Percentiles rank a stretch among this genome's conserved stretches.
phyloP scores from a whole-genome alignment of 2,797 vertebrate genomes.

The Hoplostethus mediterraneus region DNA sequence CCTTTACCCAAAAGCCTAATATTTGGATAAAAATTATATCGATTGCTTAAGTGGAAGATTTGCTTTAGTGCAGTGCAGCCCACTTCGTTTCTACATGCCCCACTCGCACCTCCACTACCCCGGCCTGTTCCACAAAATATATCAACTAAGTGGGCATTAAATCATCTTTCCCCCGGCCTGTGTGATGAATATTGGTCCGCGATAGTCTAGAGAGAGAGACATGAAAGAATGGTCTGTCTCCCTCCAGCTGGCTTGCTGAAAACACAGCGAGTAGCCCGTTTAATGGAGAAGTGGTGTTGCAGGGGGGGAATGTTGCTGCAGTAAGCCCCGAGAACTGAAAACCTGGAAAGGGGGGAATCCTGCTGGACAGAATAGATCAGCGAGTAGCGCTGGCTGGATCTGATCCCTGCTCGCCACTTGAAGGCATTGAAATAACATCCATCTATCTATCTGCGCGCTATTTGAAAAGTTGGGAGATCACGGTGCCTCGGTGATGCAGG shows the following conservation, averaged over 20 bases:
- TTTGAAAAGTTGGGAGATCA: slow-evolving; percentile 84
- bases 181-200: slow-evolving; percentile 44
- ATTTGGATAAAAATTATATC: slow-evolving; percentile 38
- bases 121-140: slow-evolving; percentile 16
- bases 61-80: slow-evolving; percentile 58
- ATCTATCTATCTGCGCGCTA: slow-evolving; percentile 43
- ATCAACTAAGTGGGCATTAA: slow-evolving; percentile 37
- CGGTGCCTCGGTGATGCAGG: slow-evolving; percentile 72
- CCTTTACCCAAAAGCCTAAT: slow-evolving; percentile 28
- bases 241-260: slow-evolving; percentile 56
- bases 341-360: slow-evolving; percentile 63
- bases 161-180: slow-evolving; percentile 23
- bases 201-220: slow-evolving; percentile 50
- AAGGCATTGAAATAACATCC: slow-evolving; percentile 26
- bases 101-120: slow-evolving; percentile 33
- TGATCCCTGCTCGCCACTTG: slow-evolving; percentile 17
- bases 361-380: slow-evolving; percentile 26
- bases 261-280: slow-evolving; percentile 68
- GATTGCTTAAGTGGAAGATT: slow-evolving; percentile 45
- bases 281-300: slow-evolving; percentile 82
- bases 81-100: slow-evolving; percentile 17
- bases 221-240: slow-evolving; percentile 62
- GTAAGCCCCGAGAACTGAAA: slow-evolving; percentile 75
- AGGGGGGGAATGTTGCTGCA: slow-evolving; percentile 78
- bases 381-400: slow-evolving; percentile 27